Evolutionary conservation across 1,140 invertebrate genomes (phyloP), one percentile per base, ranked within the genome.

Genomic region (Drosophila seguyi): DNA sequence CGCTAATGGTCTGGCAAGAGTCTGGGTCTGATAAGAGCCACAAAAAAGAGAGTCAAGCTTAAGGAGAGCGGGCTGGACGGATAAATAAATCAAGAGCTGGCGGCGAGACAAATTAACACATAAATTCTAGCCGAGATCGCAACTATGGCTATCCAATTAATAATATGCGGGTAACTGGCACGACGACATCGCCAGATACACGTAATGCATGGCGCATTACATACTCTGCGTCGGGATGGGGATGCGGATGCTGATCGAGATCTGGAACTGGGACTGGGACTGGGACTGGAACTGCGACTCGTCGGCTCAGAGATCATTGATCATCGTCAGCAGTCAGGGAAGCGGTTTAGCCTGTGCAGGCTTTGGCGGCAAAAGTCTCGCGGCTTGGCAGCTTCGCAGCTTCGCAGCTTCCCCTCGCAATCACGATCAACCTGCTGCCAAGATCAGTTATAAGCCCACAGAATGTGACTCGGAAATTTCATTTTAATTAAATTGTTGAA

Each of bases 401-500:
- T 29, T n/a, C n/a, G n/a, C n/a, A n/a, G n/a, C n/a, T n/a, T 20
- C 31, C 16, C 11, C 16, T 48, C 27, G 66, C 45, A 79, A 88
- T 88, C 77, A 74, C 56, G 77, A 79, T 74, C 77, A 79, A 47
- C 76, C 67, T 79, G 75, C 83, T 76, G 67, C 36, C 34, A 58
- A 65, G 79, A 86, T 86, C 83, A 79, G 82, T 63, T 77, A 56
- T 60, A 25, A 31, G 5, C 22, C 60, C 53, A 36, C 62, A 53
- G 75, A 60, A 76, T 87, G 79, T 87, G 84, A 90, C 85, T 85
- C 85, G 78, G 66, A 90, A 90, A 90, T 90, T 88, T 90, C 66
- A 90, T 90, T 90, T 90, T 90, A 90, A 90, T 90, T 90, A 90
- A 90, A 90, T 90, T 90, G 85, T 90, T 90, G 81, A 73, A 67